Percentiles rank a stretch among this genome's conserved stretches.
These are phyloP conservation scores for Atta cephalotes DNA, from an alignment of 1,140 invertebrate genomes.

Conservation along the genomic window DNA sequence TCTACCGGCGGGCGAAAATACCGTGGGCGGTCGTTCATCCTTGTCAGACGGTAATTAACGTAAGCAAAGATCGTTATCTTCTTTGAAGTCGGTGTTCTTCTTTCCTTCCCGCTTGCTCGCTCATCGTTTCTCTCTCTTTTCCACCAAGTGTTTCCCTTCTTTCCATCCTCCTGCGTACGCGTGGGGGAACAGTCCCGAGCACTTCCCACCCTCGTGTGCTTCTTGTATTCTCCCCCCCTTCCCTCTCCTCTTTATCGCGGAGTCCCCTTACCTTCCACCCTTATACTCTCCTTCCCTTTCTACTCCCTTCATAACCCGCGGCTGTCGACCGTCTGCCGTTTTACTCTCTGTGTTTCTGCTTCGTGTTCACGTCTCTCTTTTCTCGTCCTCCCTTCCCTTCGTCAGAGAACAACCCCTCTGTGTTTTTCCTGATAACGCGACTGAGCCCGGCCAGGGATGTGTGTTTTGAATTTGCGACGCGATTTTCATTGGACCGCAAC, in stretches of 20 bases:
- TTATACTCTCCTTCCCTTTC: neutral
- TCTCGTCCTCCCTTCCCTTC: constrained; percentile 3
- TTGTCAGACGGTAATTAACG: constrained; percentile 76
- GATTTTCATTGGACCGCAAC: constrained; percentile 69
- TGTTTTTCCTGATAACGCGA: constrained; percentile 61
- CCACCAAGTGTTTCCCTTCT: constrained; percentile 12
- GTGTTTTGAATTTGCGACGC: constrained; percentile 55
- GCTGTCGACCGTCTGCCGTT: constrained; percentile 61
- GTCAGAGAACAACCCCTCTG: neutral
- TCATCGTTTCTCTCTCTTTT: constrained; percentile 15
- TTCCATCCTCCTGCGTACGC: constrained; percentile 52
- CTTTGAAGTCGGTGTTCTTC: constrained; percentile 55
- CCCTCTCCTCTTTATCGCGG: neutral
- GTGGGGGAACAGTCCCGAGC: constrained; percentile 37
- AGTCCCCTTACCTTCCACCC: neutral
- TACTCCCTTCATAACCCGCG: constrained; percentile 39
- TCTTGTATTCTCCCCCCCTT: constrained; percentile 29
- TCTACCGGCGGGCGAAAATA: constrained; percentile 69
- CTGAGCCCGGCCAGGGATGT: neutral
- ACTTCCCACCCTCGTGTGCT: constrained; percentile 29
- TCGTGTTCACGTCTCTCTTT: constrained; percentile 27
- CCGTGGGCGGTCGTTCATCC: constrained; percentile 69
- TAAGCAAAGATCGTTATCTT: constrained; percentile 69
- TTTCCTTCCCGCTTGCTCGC: constrained; percentile 4
- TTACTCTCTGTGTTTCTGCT: constrained; percentile 44